These are phyloP conservation scores for Zele albiditarsus DNA, from an alignment of 2,888 invertebrate genomes.

Conservation along the genomic window DNA sequence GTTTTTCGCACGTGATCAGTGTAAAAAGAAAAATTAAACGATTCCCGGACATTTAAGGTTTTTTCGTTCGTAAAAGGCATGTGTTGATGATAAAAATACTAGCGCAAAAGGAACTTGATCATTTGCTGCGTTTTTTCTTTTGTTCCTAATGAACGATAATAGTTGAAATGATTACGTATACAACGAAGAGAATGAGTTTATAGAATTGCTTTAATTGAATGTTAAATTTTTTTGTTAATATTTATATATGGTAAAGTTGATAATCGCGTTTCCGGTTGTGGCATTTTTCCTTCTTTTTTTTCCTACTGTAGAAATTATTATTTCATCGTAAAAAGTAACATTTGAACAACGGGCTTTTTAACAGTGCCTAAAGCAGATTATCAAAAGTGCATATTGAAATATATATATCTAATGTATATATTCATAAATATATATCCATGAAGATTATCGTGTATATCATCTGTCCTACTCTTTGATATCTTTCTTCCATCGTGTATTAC, in stretches of 20 bases:
- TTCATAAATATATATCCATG: conserved; percentile 41
- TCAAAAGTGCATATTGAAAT: conserved; percentile 60
- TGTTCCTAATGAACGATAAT: background rate
- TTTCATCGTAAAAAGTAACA: background rate
- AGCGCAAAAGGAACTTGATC: background rate
- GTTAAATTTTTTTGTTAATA: background rate
- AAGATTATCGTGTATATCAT: conserved; percentile 1
- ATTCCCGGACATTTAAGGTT: background rate
- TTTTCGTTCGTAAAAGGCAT: background rate
- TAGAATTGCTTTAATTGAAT: background rate
- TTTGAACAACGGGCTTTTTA: conserved; percentile 30
- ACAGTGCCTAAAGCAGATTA: conserved; percentile 56
- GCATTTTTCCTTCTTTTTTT: background rate
- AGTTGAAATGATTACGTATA: background rate
- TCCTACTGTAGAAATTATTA: background rate
- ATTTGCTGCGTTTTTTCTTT: background rate
- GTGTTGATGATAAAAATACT: background rate
- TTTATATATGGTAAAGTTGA: background rate
- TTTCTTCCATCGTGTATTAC: background rate
- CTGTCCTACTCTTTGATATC: background rate
- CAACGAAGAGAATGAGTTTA: background rate
- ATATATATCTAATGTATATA: conserved; percentile 47
- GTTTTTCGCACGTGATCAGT: background rate
- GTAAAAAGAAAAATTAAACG: background rate
- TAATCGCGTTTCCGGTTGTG: background rate